Evolutionary conservation across 2,888 invertebrate genomes (phyloP), one percentile per base, ranked within the genome.

Genomic region (Crepidodera aurea): DNA sequence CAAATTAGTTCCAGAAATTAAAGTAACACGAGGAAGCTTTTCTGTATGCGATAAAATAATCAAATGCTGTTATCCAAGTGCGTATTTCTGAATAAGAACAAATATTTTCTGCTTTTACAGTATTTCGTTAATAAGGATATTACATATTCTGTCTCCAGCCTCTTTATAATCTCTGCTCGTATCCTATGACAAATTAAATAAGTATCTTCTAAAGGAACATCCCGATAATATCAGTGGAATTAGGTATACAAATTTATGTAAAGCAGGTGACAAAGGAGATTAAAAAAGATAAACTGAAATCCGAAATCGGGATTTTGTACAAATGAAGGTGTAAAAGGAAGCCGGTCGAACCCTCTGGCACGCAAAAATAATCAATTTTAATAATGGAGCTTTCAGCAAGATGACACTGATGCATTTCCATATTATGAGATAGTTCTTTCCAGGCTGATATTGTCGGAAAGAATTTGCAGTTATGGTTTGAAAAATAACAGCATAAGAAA

Each of bases 241-340:
- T 29, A 32, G 29, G 42, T 12, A 55, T 55, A 55, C 54, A 44
- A 55, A 55, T 55, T 55, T 55, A 55, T 55, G 54, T 13, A 55
- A 44, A 55, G 32, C 29, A 44, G 32, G 29, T 32, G 42, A 44
- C 25, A 40, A 53, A 29, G 44, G 29, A 32, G 44, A 55, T 55
- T 44, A 55, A 27, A 55, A 55, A 42, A 42, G 44, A 55, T 42
- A 42, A 55, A 55, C 25, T 40, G 25, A 8, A 53, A 19, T 53
- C 53, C 13, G 22, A 40, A 27, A 29, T 29, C 16, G 44, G 40
- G 42, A 12, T 44, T 55, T 6, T 32, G 7, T 1, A 44, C 29
- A 55, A 55, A 53, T 40, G 53, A 53, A 40, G 53, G 40, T 53
- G 40, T 53, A 29, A 39, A 25, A 39, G 25, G 25, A 40, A 53